Percentiles rank a stretch among this genome's conserved stretches.
phyloP scores from a whole-genome alignment of 2,888 invertebrate species.

The Drosophila kambysellisi region DNA sequence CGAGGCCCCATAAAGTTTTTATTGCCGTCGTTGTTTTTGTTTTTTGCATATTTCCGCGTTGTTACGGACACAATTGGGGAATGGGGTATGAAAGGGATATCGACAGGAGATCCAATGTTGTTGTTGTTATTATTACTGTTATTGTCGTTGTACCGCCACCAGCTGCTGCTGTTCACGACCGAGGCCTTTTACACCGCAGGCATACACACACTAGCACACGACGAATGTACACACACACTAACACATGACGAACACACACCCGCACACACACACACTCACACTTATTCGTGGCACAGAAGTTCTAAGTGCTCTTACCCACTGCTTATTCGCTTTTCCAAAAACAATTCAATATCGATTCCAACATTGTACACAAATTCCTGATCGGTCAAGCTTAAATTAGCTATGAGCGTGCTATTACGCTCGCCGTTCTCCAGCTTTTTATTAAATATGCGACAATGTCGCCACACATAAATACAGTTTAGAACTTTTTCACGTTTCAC shows the following conservation, averaged over 20 bases:
- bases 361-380: constrained; percentile 85
- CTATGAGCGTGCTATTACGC: constrained; percentile 69
- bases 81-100: constrained; percentile 27
- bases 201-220: constrained; percentile 1
- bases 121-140: constrained; percentile 4
- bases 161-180: constrained; percentile 42
- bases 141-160: constrained; percentile 17
- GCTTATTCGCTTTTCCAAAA: constrained; percentile 78
- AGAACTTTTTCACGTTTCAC: constrained; percentile 63
- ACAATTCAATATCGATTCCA: constrained; percentile 84
- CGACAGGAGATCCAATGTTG: constrained; percentile 35
- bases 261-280: constrained; percentile 33
- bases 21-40: constrained; percentile 15
- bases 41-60: constrained; percentile 71
- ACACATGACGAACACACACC: constrained; percentile 14
- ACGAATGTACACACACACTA: constrained; percentile 13
- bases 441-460: constrained; percentile 69
- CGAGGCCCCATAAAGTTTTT: constrained; percentile 45
- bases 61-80: constrained; percentile 46
- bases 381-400: constrained; percentile 83
- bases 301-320: constrained; percentile 82
- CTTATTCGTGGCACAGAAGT: constrained; percentile 50
- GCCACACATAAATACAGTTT: constrained; percentile 64
- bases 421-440: constrained; percentile 74
- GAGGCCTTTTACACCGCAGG: constrained; percentile 31